These are phyloP conservation scores for Alviniconcha marisindica DNA, from an alignment of 1,140 invertebrate genomes.

Conservation along the genomic window DNA sequence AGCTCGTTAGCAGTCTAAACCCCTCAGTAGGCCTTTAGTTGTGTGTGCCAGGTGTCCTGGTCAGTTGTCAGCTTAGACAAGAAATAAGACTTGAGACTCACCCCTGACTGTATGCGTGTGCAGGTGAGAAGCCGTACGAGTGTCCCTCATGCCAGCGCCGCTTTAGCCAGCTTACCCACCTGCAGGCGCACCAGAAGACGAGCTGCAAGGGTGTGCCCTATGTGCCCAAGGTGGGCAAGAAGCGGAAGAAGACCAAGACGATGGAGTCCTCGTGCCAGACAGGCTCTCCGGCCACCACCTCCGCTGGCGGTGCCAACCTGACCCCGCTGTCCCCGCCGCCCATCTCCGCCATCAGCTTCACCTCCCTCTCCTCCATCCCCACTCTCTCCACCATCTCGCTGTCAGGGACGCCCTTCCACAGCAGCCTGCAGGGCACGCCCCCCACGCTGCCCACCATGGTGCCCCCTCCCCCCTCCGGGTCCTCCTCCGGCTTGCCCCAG, in stretches of 20 bases:
- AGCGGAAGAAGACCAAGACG: constrained; percentile 2
- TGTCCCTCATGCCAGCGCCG: neutral
- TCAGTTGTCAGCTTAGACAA: too few species aligned
- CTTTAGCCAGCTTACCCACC: constrained; percentile 35
- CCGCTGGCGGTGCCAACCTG: neutral
- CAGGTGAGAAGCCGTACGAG: constrained; percentile 33
- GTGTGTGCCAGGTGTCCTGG: too few species aligned
- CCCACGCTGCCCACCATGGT: constrained; percentile 38
- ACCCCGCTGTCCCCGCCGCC: constrained; percentile 23
- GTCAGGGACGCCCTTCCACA: constrained; percentile 12
- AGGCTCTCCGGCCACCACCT: constrained; percentile 13
- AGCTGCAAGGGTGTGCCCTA: constrained; percentile 34
- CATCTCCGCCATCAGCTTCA: constrained; percentile 26
- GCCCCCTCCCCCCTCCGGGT: constrained; percentile 9
- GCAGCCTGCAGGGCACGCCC: constrained; percentile 2
- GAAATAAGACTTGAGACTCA: too few species aligned
- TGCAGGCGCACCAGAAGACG: constrained; percentile 36
- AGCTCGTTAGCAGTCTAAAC: too few species aligned
- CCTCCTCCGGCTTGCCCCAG: constrained; percentile 22
- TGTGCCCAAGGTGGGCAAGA: constrained; percentile 18
- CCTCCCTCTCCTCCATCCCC: neutral
- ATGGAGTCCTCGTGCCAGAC: constrained; percentile 30
- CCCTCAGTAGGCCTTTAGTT: too few species aligned
- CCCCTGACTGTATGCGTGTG: too few species aligned
- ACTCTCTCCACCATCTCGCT: constrained; percentile 24